A percentile compares a stretch with the other conserved stretches of the same genome.
phyloP scores from a whole-genome alignment of 2,797 vertebrate genomes.

The Neopelma chrysocephalum region DNA sequence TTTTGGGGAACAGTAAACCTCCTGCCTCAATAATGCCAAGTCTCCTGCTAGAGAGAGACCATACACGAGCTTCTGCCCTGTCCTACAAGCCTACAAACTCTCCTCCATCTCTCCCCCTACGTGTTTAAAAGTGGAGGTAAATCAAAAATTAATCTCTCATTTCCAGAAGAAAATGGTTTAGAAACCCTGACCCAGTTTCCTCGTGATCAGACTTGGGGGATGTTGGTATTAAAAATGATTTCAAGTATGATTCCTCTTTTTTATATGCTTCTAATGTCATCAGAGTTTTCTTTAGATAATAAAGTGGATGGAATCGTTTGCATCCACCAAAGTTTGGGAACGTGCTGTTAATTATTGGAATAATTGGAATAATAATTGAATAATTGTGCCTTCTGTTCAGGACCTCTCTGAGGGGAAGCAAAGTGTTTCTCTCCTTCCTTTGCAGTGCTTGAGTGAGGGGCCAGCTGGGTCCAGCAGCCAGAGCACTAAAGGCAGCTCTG shows the following conservation, averaged over 20 bases:
- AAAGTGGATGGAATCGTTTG: conserved; percentile 34
- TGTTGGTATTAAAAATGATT: conserved; percentile 7
- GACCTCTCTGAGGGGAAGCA: conserved; percentile 44
- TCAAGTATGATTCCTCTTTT: not conserved
- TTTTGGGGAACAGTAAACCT: not conserved
- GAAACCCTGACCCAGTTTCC: not conserved
- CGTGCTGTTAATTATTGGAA: conserved; percentile 10
- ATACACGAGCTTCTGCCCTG: not conserved
- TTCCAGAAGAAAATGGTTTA: not conserved
- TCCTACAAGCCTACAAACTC: not conserved
- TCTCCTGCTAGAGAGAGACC: not conserved
- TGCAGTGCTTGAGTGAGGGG: conserved; percentile 58
- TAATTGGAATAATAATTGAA: no score
- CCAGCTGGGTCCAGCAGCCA: conserved; percentile 49
- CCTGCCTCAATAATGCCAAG: not conserved
- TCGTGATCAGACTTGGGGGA: not conserved
- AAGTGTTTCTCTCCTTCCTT: conserved; percentile 54
- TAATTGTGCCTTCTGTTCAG: conserved; percentile 66
- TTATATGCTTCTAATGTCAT: not conserved
- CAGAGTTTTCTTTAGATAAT: conserved; percentile 19
- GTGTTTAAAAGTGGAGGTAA: not conserved
- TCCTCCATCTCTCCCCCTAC: not conserved
- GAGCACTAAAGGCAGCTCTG: conserved; percentile 47
- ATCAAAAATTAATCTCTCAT: not conserved
- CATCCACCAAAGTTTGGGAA: not conserved